phyloP scores from a whole-genome alignment of 1,140 invertebrate species.

The Trichonephila inaurata region DNA sequence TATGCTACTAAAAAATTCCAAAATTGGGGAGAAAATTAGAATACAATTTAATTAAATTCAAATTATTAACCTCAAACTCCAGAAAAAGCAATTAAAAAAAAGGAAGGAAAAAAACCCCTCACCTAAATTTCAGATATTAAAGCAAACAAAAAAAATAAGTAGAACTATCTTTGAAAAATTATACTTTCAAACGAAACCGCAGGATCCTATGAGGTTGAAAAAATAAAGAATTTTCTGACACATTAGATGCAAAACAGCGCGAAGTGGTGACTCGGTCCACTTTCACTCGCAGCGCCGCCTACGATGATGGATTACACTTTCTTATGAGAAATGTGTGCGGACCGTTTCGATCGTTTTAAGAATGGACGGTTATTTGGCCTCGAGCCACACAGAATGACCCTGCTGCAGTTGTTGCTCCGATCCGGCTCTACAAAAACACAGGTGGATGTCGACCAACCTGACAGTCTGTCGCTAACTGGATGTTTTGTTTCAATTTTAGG shows the following conservation, averaged over 20 bases:
- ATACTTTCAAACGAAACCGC: background rate
- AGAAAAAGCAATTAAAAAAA: background rate
- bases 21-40: no score
- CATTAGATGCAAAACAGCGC: background rate
- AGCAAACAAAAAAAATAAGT: no score
- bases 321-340: slow-evolving; percentile 70
- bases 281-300: background rate
- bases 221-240: background rate
- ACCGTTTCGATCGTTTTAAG: slow-evolving; percentile 60
- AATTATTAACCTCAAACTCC: no score
- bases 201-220: background rate
- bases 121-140: no score
- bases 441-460: slow-evolving; percentile 4
- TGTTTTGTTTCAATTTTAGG: slow-evolving; percentile 5
- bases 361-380: slow-evolving; percentile 67
- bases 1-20: no score
- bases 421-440: slow-evolving; percentile 1
- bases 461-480: slow-evolving; percentile 14
- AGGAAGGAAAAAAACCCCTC: background rate
- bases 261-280: background rate
- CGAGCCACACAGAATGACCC: slow-evolving; percentile 60
- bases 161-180: background rate
- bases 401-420: slow-evolving; percentile 15
- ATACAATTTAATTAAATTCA: no score
- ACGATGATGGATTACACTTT: slow-evolving; percentile 64